Conservation (phyloP, 2,888 invertebrate species). For the Pyrocoelia pectoralis region DNA sequence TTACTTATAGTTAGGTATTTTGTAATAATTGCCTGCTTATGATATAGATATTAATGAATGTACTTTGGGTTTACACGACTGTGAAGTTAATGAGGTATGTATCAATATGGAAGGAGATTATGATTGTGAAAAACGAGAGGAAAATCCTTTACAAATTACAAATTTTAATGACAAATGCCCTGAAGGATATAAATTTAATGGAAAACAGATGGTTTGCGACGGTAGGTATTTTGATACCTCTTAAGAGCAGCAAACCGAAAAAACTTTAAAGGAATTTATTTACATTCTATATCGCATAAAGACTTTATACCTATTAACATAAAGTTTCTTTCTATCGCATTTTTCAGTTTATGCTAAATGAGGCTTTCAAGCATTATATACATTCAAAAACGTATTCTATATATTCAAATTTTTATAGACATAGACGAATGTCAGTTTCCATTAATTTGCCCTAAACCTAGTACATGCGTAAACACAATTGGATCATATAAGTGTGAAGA, state of each 20-base stretch:
- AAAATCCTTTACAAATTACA: constrained; percentile 45
- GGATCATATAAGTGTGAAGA: constrained; percentile 56
- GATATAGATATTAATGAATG: constrained; percentile 71
- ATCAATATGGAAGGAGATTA: constrained; percentile 66
- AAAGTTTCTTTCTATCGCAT: too few species aligned
- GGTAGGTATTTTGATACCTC: constrained; percentile 39
- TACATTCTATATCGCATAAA: too few species aligned
- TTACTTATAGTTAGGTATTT: too few species aligned
- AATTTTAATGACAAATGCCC: constrained; percentile 60
- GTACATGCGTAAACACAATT: constrained; percentile 55
- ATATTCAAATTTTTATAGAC: too few species aligned
- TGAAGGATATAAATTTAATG: constrained; percentile 65
- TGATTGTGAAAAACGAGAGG: constrained; percentile 60
- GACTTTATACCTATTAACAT: too few species aligned
- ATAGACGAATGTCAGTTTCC: constrained; percentile 57
- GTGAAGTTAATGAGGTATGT: constrained; percentile 61
- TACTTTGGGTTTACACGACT: constrained; percentile 59
- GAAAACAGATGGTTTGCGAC: constrained; percentile 65
- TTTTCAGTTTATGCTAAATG: too few species aligned
- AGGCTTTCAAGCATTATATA: too few species aligned
- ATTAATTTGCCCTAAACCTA: constrained; percentile 52
- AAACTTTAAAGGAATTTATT: too few species aligned
- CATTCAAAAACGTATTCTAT: too few species aligned
- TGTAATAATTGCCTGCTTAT: background rate
- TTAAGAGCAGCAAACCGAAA: background rate